Percentiles rank a stretch among this genome's conserved stretches.
Evolutionary conservation across 2,113 vertebrate species (phyloP).

Genomic region (Eudyptes chrysolophus): DNA sequence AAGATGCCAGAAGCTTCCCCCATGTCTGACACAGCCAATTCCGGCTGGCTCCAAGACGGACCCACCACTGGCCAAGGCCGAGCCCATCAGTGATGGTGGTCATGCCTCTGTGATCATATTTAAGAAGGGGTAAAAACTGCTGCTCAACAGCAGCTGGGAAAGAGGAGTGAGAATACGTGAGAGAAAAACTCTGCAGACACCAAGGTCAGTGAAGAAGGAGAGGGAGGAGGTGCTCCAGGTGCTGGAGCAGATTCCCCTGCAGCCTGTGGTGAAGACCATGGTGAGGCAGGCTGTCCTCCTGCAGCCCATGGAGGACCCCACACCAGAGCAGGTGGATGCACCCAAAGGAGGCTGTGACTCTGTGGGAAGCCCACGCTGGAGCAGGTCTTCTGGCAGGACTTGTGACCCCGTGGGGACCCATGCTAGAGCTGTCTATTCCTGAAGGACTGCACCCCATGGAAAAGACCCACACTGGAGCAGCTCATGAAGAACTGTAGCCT

Average conservation of each 20-base stretch:
- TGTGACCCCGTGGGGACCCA: not conserved
- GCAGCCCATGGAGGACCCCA: not conserved
- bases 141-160: not conserved
- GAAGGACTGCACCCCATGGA: not conserved
- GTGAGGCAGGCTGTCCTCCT: not conserved
- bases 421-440: not conserved
- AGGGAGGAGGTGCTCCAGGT: not conserved
- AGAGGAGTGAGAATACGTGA: not conserved
- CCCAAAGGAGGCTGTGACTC: not conserved
- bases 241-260: not conserved
- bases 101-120: not conserved
- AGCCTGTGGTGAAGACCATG: not conserved
- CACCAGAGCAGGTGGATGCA: fast-evolving
- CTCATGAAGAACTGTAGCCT: not conserved
- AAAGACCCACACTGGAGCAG: fast-evolving
- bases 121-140: no score
- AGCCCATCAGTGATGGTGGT: fast-evolving
- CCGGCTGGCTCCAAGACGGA: not conserved
- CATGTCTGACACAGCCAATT: not conserved
- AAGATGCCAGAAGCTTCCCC: not conserved
- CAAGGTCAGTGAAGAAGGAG: not conserved
- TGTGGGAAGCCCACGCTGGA: fast-evolving
- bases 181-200: not conserved
- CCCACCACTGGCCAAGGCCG: not conserved
- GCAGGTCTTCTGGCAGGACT: not conserved